These are phyloP conservation scores for Oscheius sp. DNA, from an alignment of 2,888 invertebrate genomes.

Conservation along the genomic window DNA sequence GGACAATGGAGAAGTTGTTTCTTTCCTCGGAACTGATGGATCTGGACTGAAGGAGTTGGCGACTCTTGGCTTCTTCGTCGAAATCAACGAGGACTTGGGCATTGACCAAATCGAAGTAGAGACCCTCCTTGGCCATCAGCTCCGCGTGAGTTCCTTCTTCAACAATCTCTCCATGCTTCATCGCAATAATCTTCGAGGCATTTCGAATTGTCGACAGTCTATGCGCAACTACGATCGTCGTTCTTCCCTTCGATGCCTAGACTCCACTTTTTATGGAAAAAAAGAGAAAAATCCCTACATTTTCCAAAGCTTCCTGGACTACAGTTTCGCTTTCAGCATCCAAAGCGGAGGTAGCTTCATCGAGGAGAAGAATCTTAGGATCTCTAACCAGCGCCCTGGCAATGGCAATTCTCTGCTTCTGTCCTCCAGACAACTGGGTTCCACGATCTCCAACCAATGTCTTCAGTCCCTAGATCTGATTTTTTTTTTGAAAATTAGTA, in stretches of 20 bases:
- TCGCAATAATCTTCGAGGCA: slow-evolving; percentile 73
- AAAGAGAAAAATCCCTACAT: slow-evolving; percentile 22
- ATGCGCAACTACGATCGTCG: slow-evolving; percentile 73
- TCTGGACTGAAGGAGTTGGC: not conserved
- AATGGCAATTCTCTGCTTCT: slow-evolving; percentile 63
- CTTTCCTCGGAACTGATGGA: not conserved
- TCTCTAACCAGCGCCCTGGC: slow-evolving; percentile 38
- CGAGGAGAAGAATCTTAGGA: slow-evolving; percentile 72
- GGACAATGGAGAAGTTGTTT: not conserved
- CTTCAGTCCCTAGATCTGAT: slow-evolving; percentile 36
- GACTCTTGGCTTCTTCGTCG: slow-evolving; percentile 32
- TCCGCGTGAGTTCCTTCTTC: slow-evolving; percentile 78
- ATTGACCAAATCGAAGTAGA: slow-evolving; percentile 76
- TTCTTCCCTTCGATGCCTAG: slow-evolving; percentile 68
- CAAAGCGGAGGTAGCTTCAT: slow-evolving; percentile 77
- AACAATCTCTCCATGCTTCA: slow-evolving; percentile 69
- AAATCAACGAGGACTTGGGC: slow-evolving; percentile 58
- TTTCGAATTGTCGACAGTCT: slow-evolving; percentile 74
- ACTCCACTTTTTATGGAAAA: not conserved
- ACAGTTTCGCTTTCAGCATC: slow-evolving; percentile 81
- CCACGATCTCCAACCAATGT: slow-evolving; percentile 72
- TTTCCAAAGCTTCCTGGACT: slow-evolving; percentile 76
- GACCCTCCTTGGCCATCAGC: slow-evolving; percentile 76
- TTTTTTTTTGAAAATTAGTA: not conserved
- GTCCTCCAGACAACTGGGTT: slow-evolving; percentile 72